Base-by-base conservation (phyloP, 2,797 vertebrate species). In the Gymnocypris eckloni region DNA sequence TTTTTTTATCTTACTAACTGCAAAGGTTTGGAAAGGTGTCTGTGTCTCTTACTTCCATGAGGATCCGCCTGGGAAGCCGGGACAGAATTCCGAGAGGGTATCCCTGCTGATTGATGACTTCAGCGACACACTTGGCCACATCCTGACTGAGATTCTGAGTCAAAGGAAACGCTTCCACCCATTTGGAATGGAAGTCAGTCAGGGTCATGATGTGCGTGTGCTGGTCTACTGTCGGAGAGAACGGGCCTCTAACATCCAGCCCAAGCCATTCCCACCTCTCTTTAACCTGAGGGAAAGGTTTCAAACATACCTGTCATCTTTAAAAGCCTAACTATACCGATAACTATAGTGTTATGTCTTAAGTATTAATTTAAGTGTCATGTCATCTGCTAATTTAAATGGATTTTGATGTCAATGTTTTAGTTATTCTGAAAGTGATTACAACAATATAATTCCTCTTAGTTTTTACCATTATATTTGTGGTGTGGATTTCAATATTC, bases 231-330 rank as follows among this genome's bases (percentile, higher is more conserved):
- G 78, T 89, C 13, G 76, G 39, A 10, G 84, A 61, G 28, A 89
- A 86, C 0, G 88, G 88, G 13, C 88, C 88, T 64, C 88, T 67
- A 9, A 89, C 20, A 71, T 89, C 88, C 54, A 89, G 59, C 7
- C 86, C 88, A 37, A 89, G 81, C 86, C 88, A 89, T 61, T 89
- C 81, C 88, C 86, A 89, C 50, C 77, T 86, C 15, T 72, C 84
- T 45, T 81, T 89, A 66, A 89, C 82, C 88, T 89, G 43, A 48
- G 37, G 20, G 12, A 50, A 71, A 37, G 16, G 22, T 33, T 33
- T 33, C 33, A 33, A 33, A 33, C 2, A 33, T 33, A 33, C 33
- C 20, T n/a, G 22, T n/a, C 6, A 43, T n/a, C 22, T 45, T 25
- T 28, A 72, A 72, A 72, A 3, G 41, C 70, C 22, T 73, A 22